Conservation (phyloP, 2,113 vertebrate genomes). For the Gopherus evgoodei region DNA sequence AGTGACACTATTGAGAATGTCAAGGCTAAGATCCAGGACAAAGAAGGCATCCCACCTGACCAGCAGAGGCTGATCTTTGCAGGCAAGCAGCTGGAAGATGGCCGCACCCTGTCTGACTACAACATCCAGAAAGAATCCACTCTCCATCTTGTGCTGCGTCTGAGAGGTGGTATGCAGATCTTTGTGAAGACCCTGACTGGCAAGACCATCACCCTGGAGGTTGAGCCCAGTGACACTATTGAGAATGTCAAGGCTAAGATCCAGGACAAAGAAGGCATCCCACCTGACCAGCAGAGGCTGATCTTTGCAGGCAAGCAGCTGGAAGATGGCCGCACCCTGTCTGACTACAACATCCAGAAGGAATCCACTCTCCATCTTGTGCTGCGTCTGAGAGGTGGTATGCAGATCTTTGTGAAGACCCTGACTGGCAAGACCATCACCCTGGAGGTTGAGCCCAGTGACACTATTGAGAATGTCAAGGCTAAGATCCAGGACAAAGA, state of each 20-base stretch:
- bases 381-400: constrained; percentile 84
- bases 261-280: constrained; percentile 81
- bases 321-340: constrained; percentile 80
- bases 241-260: constrained; percentile 83
- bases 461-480: too few species aligned
- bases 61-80: constrained; percentile 83
- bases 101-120: constrained; percentile 78
- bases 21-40: constrained; percentile 83
- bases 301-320: constrained; percentile 84
- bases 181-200: constrained; percentile 83
- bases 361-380: constrained; percentile 82
- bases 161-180: constrained; percentile 82
- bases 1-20: constrained; percentile 84
- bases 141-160: constrained; percentile 58
- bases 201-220: constrained; percentile 83
- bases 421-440: too few species aligned
- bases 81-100: constrained; percentile 84
- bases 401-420: too few species aligned
- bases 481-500: too few species aligned
- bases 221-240: constrained; percentile 83
- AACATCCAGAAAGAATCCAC: constrained; percentile 71
- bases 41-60: constrained; percentile 77
- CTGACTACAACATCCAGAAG: constrained; percentile 83
- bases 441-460: too few species aligned
- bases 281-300: constrained; percentile 79